These are phyloP conservation scores for Druceiella hillmani DNA, from an alignment of 2,888 invertebrate species.

Conservation along the genomic window DNA sequence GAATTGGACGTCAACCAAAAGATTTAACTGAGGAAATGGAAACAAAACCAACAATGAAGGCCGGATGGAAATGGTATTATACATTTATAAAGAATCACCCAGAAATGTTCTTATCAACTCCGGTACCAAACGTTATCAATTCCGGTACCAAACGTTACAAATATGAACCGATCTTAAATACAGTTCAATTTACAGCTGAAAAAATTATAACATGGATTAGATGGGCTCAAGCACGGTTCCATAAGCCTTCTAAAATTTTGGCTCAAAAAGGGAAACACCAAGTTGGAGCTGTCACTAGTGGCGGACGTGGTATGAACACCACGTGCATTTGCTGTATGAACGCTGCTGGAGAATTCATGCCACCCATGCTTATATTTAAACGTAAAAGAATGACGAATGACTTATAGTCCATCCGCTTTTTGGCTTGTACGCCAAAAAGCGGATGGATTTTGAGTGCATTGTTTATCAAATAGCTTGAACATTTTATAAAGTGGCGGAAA, in stretches of 20 bases:
- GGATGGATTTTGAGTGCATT: slow-evolving; percentile 22
- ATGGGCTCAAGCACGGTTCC: slow-evolving; percentile 18
- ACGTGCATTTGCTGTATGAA: slow-evolving; percentile 16
- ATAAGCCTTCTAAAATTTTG: slow-evolving; percentile 19
- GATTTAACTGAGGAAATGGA: slow-evolving; percentile 17
- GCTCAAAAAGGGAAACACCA: slow-evolving; percentile 21
- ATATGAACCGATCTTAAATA: slow-evolving; percentile 15
- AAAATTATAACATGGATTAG: slow-evolving; percentile 22
- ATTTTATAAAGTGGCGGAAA: slow-evolving; percentile 21
- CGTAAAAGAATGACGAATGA: slow-evolving; percentile 21
- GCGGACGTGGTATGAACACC: slow-evolving; percentile 19
- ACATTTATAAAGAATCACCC: slow-evolving; percentile 21
- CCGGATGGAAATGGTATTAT: slow-evolving; percentile 16
- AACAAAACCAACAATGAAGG: slow-evolving; percentile 16
- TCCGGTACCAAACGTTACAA: slow-evolving; percentile 17
- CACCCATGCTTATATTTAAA: slow-evolving; percentile 22
- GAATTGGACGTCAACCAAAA: slow-evolving; percentile 16
- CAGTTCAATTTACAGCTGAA: slow-evolving; percentile 18
- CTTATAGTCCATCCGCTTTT: slow-evolving; percentile 17
- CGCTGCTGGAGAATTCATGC: slow-evolving; percentile 20
- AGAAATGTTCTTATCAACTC: slow-evolving; percentile 15
- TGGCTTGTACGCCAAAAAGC: too few relatives aligned
- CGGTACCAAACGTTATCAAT: slow-evolving; percentile 17
- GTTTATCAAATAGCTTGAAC: slow-evolving; percentile 21
- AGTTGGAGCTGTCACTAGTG: slow-evolving; percentile 19